Evolutionary conservation across 1,140 invertebrate genomes (phyloP).

Genomic region (Zaprionus lachaisei): DNA sequence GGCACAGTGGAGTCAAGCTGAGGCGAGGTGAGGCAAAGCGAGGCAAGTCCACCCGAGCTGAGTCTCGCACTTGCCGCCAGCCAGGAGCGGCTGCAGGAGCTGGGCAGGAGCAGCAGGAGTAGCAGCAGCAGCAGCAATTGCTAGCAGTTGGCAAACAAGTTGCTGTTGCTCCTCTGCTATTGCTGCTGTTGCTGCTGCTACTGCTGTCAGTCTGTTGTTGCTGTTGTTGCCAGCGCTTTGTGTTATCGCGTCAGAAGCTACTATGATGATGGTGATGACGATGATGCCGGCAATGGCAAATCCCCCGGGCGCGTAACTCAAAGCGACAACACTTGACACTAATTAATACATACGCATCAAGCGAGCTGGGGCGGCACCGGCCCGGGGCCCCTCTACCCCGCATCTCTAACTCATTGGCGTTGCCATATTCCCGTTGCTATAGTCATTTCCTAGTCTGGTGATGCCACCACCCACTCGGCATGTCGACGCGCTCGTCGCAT

Average conservation of each 20-base stretch:
- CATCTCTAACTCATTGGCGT: no score
- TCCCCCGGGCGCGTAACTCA: conserved; percentile 79
- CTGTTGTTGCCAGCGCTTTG: conserved; percentile 67
- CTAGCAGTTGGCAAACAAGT: conserved; percentile 58
- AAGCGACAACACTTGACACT: conserved; percentile 83
- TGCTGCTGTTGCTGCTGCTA: conserved; percentile 10
- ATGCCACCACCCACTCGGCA: conserved; percentile 72
- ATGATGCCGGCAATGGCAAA: conserved; percentile 56
- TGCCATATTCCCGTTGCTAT: not conserved
- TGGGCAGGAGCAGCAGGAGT: not conserved
- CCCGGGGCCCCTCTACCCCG: not conserved
- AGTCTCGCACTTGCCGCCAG: conserved; percentile 1
- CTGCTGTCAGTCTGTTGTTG: conserved; percentile 23
- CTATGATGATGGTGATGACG: conserved; percentile 20
- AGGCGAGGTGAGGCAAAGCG: not conserved
- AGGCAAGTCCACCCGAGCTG: not conserved
- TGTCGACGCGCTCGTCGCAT: conserved; percentile 70
- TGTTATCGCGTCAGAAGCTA: conserved; percentile 56
- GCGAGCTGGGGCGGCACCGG: conserved; percentile 10
- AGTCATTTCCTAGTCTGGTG: conserved; percentile 11
- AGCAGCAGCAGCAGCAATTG: conserved; percentile 10
- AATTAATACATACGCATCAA: conserved; percentile 79
- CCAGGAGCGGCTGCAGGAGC: conserved; percentile 18
- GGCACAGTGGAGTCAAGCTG: not conserved
- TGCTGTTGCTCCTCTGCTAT: conserved; percentile 14